These are phyloP conservation scores for Spea multiplicata DNA, from an alignment of 2,113 vertebrate species.

Conservation along the genomic window DNA sequence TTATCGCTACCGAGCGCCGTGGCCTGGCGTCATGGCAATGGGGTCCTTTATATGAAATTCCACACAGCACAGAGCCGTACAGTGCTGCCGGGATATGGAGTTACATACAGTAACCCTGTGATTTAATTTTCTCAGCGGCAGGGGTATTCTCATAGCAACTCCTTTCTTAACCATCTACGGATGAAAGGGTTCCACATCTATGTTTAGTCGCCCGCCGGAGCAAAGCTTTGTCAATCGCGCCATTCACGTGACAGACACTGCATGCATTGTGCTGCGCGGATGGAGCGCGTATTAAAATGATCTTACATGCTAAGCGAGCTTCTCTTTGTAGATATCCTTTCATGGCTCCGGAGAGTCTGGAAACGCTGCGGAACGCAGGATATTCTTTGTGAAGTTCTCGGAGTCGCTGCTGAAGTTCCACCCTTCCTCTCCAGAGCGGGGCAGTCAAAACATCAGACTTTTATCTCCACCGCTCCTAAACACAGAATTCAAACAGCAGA, in stretches of 20 bases:
- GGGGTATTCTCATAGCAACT: no score
- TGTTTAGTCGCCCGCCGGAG: background rate
- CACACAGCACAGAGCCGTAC: no score
- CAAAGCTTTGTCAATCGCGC: background rate
- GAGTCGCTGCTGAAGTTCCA: constrained; percentile 12
- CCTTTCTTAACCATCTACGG: no score
- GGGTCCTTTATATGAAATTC: no score
- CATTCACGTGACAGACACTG: constrained; percentile 14
- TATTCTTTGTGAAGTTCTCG: constrained; percentile 4
- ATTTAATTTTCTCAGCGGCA: background rate
- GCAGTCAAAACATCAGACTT: constrained; percentile 16
- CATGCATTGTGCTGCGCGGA: background rate
- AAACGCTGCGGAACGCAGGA: background rate
- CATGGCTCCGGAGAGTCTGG: constrained; percentile 26
- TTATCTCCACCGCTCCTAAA: constrained; percentile 9
- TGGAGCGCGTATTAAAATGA: background rate
- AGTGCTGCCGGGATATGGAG: no score
- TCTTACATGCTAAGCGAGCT: background rate
- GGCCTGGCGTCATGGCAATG: no score
- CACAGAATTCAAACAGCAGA: background rate
- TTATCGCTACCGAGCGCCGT: no score
- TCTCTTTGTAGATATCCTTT: background rate
- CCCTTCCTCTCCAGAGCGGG: constrained; percentile 27
- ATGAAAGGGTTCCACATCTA: background rate
- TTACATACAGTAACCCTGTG: no score